Base-by-base conservation (phyloP, 2,113 vertebrate species). In the Macrotis lagotis region DNA sequence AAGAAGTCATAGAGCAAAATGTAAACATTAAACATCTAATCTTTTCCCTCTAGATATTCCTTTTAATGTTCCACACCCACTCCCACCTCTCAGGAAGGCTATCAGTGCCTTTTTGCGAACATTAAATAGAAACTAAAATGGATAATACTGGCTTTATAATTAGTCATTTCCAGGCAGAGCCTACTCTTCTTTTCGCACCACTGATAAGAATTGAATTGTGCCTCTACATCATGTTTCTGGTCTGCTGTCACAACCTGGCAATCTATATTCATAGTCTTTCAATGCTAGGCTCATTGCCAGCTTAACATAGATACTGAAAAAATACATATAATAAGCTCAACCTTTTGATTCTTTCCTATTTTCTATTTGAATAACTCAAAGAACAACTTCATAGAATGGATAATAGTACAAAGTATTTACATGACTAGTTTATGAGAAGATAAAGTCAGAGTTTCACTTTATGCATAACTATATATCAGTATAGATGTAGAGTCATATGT, bases 221-320 rank as follows among this genome's bases (percentile, higher is more conserved):
- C 94, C 55, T 47, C 96, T 97, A 91, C 97, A 97, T 98, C 98
- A 47, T 50, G 93, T 97, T 98, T 97, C 49, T 24, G 95, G 97
- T 93, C 90, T 96, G 96, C 98, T 96, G 96, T 96, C 96, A 98
- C 94, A 94, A 91, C 96, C 97, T 92, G 88, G 95, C 93, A 94
- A 93, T 97, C 98, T 98, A 97, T 98, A 98, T 98, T 97, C 95
- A 98, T 97, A 93, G 95, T 96, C 94, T 97, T 92, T 88, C 10
- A n/a, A 91, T 83, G 83, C 95, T 92, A 89, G 97, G 94, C 96
- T 97, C 89, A 48, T 96, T 96, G 96, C 96, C 97, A 92, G 0
- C 97, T 97, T 97, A 97, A 96, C 97, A 97, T 96, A 97, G 93
- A 93, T 95, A 94, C 5, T 93, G 94, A 97, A 44, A 95, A 96